A percentile compares a stretch with the other conserved stretches of the same genome.
Evolutionary conservation across 2,113 vertebrate genomes (phyloP).

Genomic region (Cromileptes altivelis): DNA sequence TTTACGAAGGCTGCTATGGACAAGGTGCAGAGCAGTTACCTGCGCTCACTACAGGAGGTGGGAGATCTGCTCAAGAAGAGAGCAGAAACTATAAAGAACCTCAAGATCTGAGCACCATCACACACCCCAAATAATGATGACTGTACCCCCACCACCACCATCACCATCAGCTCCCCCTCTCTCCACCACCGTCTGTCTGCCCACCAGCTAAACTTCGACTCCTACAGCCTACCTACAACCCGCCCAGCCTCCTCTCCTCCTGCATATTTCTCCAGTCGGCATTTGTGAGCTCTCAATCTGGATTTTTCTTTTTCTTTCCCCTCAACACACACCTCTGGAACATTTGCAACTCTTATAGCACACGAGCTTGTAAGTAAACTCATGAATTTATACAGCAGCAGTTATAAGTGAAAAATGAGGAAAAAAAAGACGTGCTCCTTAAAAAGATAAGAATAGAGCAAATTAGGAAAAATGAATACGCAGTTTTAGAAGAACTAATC

Average conservation of each 20-base stretch:
- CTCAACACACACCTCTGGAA: conserved; percentile 31
- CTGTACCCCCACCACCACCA: not conserved
- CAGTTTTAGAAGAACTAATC: conserved; percentile 79
- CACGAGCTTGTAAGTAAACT: conserved; percentile 63
- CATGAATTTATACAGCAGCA: conserved; percentile 50
- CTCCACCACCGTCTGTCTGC: conserved; percentile 20
- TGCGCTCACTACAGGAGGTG: conserved; percentile 94
- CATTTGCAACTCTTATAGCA: conserved; percentile 83
- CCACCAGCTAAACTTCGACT: conserved; percentile 22
- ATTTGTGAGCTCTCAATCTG: conserved; percentile 34
- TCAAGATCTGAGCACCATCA: conserved; percentile 90
- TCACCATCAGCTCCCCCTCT: not conserved
- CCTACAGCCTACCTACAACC: not conserved
- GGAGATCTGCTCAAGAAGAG: conserved; percentile 96
- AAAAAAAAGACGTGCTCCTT: conserved; percentile 18
- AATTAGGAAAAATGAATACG: conserved; percentile 47
- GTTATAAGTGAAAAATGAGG: conserved; percentile 7
- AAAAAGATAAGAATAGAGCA: conserved; percentile 37
- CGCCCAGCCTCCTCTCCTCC: conserved; percentile 11
- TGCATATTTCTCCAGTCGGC: not conserved
- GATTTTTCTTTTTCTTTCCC: conserved; percentile 12
- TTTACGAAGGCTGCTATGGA: conserved; percentile 92
- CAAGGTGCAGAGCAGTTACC: conserved; percentile 97
- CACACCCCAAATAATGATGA: conserved; percentile 44
- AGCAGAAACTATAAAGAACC: conserved; percentile 93